These are phyloP conservation scores for Papilio demoleus DNA, from an alignment of 2,888 invertebrate genomes.

Conservation along the genomic window DNA sequence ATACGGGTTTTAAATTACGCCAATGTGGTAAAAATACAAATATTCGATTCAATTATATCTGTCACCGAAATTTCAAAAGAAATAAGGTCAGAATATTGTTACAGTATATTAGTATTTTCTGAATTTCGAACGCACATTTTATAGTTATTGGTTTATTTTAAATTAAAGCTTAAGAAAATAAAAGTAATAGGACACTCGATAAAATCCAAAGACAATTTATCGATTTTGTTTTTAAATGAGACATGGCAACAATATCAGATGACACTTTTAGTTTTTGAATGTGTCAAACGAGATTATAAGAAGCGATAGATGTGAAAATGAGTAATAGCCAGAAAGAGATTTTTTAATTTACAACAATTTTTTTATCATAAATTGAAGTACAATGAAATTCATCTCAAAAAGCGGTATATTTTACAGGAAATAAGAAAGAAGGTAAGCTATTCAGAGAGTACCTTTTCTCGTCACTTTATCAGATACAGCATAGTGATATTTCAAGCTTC, in stretches of 20 bases:
- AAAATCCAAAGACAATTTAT: no score
- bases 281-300: slow-evolving; percentile 34
- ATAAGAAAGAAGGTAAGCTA: slow-evolving; percentile 26
- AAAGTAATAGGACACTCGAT: no score
- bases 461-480: slow-evolving; percentile 13
- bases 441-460: slow-evolving; percentile 9
- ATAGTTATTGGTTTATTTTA: no score
- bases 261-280: slow-evolving; percentile 29
- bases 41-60: no score
- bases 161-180: no score
- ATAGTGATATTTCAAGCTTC: slow-evolving; percentile 5
- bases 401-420: slow-evolving; percentile 10
- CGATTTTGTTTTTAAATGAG: no score
- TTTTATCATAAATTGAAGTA: slow-evolving; percentile 20
- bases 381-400: slow-evolving; percentile 25
- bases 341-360: slow-evolving; percentile 2
- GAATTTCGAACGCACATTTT: no score
- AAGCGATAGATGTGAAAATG: slow-evolving; percentile 22
- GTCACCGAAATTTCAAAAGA: no score
- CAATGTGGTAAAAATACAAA: no score
- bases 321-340: background rate
- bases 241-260: slow-evolving; percentile 33
- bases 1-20: no score
- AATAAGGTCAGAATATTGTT: no score
- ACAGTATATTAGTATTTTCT: no score